Percentiles rank a stretch among this genome's conserved stretches.
Evolutionary conservation across 2,797 vertebrate genomes (phyloP).

Genomic region (Gambelia wislizenii): DNA sequence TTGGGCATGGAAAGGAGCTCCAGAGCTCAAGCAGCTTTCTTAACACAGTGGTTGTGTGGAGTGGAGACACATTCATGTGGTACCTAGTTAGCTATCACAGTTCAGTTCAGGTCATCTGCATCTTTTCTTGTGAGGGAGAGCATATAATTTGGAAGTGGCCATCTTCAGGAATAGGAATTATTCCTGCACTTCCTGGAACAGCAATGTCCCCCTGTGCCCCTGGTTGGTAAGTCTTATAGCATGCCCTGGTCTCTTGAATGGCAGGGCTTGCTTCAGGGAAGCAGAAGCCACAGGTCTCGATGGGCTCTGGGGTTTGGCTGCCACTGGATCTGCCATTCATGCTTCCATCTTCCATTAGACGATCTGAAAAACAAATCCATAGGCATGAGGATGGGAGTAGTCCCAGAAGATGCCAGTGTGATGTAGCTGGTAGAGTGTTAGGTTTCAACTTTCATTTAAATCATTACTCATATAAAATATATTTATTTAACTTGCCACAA

Average conservation of each 20-base stretch:
- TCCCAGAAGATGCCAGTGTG: not conserved
- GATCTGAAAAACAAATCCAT: slow-evolving; percentile 51
- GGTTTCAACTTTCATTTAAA: too few species aligned
- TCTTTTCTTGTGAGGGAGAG: slow-evolving; percentile 72
- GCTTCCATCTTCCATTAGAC: slow-evolving; percentile 59
- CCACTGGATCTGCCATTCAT: not conserved
- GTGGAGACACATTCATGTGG: too few species aligned
- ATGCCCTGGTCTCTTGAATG: slow-evolving; percentile 61
- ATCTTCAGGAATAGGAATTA: fast-evolving
- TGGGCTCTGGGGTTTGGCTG: slow-evolving; percentile 60
- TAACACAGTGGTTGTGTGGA: too few species aligned
- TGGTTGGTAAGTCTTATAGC: fast-evolving
- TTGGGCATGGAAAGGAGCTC: not conserved
- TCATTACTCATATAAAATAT: too few species aligned
- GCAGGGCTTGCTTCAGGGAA: slow-evolving; percentile 71
- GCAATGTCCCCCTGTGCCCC: slow-evolving; percentile 34
- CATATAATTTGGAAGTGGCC: slow-evolving; percentile 68
- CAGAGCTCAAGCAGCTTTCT: not conserved
- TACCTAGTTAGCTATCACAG: fast-evolving
- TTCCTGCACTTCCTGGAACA: fast-evolving
- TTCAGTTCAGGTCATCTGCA: slow-evolving; percentile 17
- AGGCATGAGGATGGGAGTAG: fast-evolving
- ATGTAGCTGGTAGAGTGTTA: too few species aligned
- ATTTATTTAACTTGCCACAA: too few species aligned
- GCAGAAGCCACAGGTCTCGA: slow-evolving; percentile 81